These are phyloP conservation scores for Genyomyrus donnyi DNA, from an alignment of 2,113 vertebrate genomes.

Conservation along the genomic window DNA sequence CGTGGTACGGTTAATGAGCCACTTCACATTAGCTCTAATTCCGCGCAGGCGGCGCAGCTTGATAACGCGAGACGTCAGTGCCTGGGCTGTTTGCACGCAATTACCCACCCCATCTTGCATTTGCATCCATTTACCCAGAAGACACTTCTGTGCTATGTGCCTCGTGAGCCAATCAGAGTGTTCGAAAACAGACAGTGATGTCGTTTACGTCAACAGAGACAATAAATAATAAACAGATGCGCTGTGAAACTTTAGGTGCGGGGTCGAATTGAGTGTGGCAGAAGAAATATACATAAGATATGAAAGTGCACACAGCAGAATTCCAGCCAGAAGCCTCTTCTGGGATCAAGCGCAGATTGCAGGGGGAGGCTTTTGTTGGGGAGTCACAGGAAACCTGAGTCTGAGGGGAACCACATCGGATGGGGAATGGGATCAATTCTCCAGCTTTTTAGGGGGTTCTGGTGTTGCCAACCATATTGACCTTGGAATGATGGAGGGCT, in stretches of 20 bases:
- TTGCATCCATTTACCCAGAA: background rate
- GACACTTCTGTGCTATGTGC: background rate
- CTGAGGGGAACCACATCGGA: background rate
- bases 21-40: constrained; percentile 59
- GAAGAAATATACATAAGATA: background rate
- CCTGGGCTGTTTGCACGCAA: constrained; percentile 22
- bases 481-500: background rate
- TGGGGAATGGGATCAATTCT: background rate
- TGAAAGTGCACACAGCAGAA: background rate
- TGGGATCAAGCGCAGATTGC: background rate
- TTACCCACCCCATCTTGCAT: background rate
- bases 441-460: background rate
- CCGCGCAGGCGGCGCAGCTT: constrained; percentile 52
- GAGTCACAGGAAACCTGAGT: background rate
- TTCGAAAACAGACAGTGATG: background rate
- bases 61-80: constrained; percentile 33
- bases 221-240: background rate
- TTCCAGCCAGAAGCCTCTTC: background rate
- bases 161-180: background rate
- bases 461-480: background rate
- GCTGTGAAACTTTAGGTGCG: background rate
- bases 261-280: background rate
- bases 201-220: background rate
- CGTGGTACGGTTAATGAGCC: constrained; percentile 63
- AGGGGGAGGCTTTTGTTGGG: background rate